Evolutionary conservation across 2,888 invertebrate genomes (phyloP).

Genomic region (Lasius fuliginosus): DNA sequence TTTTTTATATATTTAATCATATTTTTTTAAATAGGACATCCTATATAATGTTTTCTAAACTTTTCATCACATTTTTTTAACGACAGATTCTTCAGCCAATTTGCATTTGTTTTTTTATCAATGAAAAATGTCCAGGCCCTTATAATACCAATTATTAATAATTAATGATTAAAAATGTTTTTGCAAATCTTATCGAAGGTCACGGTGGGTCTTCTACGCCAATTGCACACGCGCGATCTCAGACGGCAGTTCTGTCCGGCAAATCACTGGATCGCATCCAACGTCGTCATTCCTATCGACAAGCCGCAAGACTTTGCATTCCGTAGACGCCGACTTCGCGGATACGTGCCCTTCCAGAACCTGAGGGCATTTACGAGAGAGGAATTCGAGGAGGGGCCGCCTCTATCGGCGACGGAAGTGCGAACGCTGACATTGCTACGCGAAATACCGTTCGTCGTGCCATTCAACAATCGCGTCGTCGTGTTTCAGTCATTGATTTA

Average conservation of each 20-base stretch:
- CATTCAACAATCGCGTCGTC: conserved; percentile 95
- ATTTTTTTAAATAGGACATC: too few species aligned
- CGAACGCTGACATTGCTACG: conserved; percentile 95
- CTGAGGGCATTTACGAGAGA: conserved; percentile 88
- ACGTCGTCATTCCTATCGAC: conserved; percentile 87
- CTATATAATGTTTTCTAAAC: too few species aligned
- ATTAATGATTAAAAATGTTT: not conserved
- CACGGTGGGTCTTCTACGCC: conserved; percentile 92
- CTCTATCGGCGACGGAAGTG: conserved; percentile 95
- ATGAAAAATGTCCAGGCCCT: not conserved
- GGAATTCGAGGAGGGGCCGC: conserved; percentile 92
- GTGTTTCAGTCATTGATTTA: conserved; percentile 92
- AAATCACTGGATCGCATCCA: conserved; percentile 89
- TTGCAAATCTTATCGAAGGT: conserved; percentile 87
- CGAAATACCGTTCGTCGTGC: conserved; percentile 97
- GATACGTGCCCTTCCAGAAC: conserved; percentile 87
- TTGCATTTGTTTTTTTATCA: not conserved
- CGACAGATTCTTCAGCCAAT: too few species aligned
- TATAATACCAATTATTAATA: not conserved
- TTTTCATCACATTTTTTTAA: too few species aligned
- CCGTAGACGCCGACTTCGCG: conserved; percentile 85
- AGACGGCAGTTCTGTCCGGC: conserved; percentile 92
- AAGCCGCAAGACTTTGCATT: conserved; percentile 88
- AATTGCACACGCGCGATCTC: conserved; percentile 95
- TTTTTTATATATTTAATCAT: too few species aligned